Evolutionary conservation across 1,140 invertebrate genomes (phyloP), one percentile per base, ranked within the genome.

Genomic region (Drosophila bipectinata): DNA sequence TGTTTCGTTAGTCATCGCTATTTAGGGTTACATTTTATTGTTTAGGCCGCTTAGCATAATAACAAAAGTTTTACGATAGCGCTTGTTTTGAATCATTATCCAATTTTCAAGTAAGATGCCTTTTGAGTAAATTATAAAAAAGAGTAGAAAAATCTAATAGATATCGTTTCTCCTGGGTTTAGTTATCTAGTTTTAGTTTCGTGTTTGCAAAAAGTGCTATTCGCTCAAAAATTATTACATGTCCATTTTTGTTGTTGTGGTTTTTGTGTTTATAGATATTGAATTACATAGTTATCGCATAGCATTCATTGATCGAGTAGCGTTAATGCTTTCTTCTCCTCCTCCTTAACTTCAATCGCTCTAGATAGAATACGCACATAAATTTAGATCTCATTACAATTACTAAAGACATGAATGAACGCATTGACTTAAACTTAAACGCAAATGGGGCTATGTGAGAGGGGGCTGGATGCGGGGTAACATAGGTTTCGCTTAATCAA

Each of bases 141-240:
- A 88, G 83, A 88, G 83, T 88, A 88, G 83, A 88, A 88, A 85
- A 88, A 89, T 88, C 83, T 88, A 88, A 88, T 88, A 83, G 79
- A 83, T 87, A 88, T 79, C 56, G 44, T 69, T 77, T 51, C 72
- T 49, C 53, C 24, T 55, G 51, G 53, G 69, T 72, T 52, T 77
- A 51, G 62, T 75, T 68, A 62, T 60, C 57, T 66, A 66, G 57
- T 41, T 66, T 69, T 39, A 69, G 63, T 57, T 77, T 84, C 39
- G 64, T 83, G 62, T 80, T 85, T 74, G 82, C 77, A 88, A 88
- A 88, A 88, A 88, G 83, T 88, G 83, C 83, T 89, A 88, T 88
- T 87, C 84, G 84, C 79, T 88, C 83, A 88, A 88, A 88, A 88
- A 87, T 87, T 87, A 88, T 79, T 79, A 76, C 55, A 78, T 75